These are phyloP conservation scores for Asarcornis scutulata DNA, from an alignment of 2,113 vertebrate species.

Conservation along the genomic window DNA sequence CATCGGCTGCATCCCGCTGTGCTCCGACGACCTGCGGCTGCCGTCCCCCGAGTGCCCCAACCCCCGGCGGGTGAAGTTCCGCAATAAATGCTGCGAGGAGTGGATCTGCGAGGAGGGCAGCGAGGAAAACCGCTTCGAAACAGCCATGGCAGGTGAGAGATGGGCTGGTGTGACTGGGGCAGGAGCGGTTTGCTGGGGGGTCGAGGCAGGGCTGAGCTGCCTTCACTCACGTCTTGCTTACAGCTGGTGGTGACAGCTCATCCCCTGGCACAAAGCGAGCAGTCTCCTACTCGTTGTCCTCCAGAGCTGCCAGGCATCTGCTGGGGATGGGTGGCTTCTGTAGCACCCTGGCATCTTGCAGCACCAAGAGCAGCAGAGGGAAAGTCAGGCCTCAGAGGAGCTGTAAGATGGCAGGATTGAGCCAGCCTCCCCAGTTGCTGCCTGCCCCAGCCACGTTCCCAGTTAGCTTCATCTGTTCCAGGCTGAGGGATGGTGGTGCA, in stretches of 20 bases:
- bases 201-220: too few relatives aligned
- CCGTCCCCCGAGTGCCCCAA: constrained; percentile 75
- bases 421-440: too few relatives aligned
- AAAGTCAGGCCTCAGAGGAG: neutral
- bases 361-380: neutral
- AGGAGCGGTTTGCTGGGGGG: neutral
- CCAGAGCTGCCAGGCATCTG: neutral
- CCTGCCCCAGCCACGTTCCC: too few relatives aligned
- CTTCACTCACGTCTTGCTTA: fast-evolving
- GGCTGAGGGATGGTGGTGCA: neutral
- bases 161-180: fast-evolving
- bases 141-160: constrained; percentile 60
- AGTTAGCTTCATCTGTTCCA: neutral
- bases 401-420: neutral
- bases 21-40: constrained; percentile 66
- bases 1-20: constrained; percentile 79
- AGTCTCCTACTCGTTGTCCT: too few relatives aligned
- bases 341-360: neutral
- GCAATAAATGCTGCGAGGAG: constrained; percentile 82
- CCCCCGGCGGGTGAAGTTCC: constrained; percentile 68
- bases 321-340: neutral
- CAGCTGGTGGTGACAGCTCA: neutral
- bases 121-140: constrained; percentile 30
- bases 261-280: too few relatives aligned
- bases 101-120: constrained; percentile 77